A percentile compares a stretch with the other conserved stretches of the same genome.
Evolutionary conservation across 2,797 vertebrate species (phyloP).

Genomic region (Cetoscarus ocellatus): DNA sequence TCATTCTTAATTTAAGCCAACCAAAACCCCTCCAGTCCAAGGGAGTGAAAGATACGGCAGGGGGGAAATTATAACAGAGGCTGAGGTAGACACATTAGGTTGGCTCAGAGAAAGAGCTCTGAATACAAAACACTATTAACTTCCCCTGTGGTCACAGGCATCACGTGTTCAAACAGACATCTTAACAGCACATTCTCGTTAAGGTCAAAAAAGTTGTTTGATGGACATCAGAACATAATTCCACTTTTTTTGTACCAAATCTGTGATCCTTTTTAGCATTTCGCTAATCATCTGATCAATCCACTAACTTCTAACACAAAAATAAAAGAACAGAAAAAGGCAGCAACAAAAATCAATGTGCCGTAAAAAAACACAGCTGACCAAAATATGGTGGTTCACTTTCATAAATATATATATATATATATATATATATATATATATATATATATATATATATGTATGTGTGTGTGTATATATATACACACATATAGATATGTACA

Average conservation of each 20-base stretch:
- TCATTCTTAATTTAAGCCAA: slow-evolving; percentile 71
- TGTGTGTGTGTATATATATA: slow-evolving; percentile 56
- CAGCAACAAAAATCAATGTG: slow-evolving; percentile 57
- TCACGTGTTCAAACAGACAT: slow-evolving; percentile 64
- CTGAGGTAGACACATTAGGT: slow-evolving; percentile 92
- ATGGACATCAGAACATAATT: slow-evolving; percentile 61
- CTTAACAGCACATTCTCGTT: slow-evolving; percentile 61
- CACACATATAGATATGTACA: background rate
- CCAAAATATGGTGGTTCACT: slow-evolving; percentile 55
- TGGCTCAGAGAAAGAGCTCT: slow-evolving; percentile 82
- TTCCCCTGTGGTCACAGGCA: slow-evolving; percentile 76
- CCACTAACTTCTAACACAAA: slow-evolving; percentile 58
- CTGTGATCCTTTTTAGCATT: slow-evolving; percentile 64
- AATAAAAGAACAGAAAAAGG: slow-evolving; percentile 64
- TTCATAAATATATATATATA: slow-evolving; percentile 51
- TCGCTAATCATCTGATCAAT: slow-evolving; percentile 57
- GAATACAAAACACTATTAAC: slow-evolving; percentile 75
- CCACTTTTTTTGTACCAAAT: slow-evolving; percentile 53
- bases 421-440: slow-evolving; percentile 43
- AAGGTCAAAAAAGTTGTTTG: slow-evolving; percentile 52
- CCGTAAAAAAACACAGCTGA: slow-evolving; percentile 68
- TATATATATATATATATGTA: slow-evolving; percentile 45
- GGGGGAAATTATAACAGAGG: slow-evolving; percentile 78
- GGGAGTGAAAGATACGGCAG: slow-evolving; percentile 66
- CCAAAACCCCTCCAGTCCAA: slow-evolving; percentile 67